phyloP scores from a whole-genome alignment of 2,113 vertebrate species.

The Psettodes erumei region DNA sequence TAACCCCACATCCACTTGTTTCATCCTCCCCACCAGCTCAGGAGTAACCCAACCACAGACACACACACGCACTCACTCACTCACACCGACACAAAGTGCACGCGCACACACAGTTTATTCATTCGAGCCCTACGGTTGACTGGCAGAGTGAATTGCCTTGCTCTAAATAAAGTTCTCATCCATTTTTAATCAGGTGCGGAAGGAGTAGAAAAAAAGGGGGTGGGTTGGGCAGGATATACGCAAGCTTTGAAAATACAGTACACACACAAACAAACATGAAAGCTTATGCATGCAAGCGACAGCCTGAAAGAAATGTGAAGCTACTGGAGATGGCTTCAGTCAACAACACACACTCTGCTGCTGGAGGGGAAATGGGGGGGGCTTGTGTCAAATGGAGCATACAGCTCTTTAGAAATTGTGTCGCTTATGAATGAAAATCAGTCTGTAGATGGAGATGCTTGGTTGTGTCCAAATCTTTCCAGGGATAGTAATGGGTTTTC shows the following conservation, averaged over 20 bases:
- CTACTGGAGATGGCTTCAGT: conserved; percentile 38
- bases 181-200: conserved; percentile 68
- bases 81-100: conserved; percentile 11
- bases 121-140: conserved; percentile 37
- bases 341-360: conserved; percentile 34
- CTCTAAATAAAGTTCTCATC: conserved; percentile 69
- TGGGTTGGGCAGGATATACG: conserved; percentile 24
- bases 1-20: conserved; percentile 64
- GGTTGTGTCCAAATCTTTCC: background rate
- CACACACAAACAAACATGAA: conserved; percentile 47
- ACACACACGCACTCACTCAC: background rate
- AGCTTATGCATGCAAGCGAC: conserved; percentile 21
- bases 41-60: conserved; percentile 16
- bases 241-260: conserved; percentile 45
- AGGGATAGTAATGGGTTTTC: background rate
- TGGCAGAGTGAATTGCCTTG: conserved; percentile 41
- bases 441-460: conserved; percentile 47
- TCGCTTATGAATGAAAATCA: conserved; percentile 41
- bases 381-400: conserved; percentile 22
- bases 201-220: conserved; percentile 17
- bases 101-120: conserved; percentile 40
- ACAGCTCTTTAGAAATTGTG: conserved; percentile 40
- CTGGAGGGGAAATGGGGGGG: too few relatives aligned
- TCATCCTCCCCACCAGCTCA: conserved; percentile 48
- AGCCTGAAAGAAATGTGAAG: conserved; percentile 18